Evolutionary conservation across 1,140 invertebrate species (phyloP).

Genomic region (Theocolax elegans): DNA sequence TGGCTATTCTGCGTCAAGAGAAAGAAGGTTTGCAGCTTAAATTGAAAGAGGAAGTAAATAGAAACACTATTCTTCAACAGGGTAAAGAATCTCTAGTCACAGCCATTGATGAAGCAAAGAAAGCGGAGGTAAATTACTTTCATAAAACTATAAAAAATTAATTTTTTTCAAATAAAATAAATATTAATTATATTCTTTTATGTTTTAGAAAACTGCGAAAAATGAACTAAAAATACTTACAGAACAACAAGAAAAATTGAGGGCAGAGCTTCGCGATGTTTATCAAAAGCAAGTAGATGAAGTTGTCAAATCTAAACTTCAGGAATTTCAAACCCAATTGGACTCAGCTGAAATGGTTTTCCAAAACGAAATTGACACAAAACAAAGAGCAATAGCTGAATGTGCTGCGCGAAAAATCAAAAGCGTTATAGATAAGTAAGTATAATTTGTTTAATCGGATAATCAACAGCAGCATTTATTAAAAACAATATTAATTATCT

Average conservation of each 20-base stretch:
- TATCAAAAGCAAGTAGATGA: slow-evolving; percentile 85
- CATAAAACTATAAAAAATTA: background rate
- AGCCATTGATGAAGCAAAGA: slow-evolving; percentile 64
- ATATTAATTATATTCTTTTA: slow-evolving; percentile 10
- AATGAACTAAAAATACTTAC: slow-evolving; percentile 69
- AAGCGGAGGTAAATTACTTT: slow-evolving; percentile 64
- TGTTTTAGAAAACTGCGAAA: slow-evolving; percentile 67
- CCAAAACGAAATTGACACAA: slow-evolving; percentile 73
- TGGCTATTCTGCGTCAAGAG: slow-evolving; percentile 67
- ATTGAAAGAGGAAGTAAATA: slow-evolving; percentile 68
- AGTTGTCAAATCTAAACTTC: slow-evolving; percentile 78
- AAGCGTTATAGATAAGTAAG: slow-evolving; percentile 78
- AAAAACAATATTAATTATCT: slow-evolving; percentile 47
- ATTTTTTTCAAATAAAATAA: slow-evolving; percentile 10
- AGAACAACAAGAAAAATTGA: slow-evolving; percentile 73
- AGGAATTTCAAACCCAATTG: slow-evolving; percentile 81
- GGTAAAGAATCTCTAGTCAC: slow-evolving; percentile 66
- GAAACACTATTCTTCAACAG: slow-evolving; percentile 65
- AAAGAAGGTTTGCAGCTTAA: slow-evolving; percentile 67
- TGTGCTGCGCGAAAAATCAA: slow-evolving; percentile 77
- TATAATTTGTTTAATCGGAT: slow-evolving; percentile 38
- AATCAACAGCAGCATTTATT: background rate
- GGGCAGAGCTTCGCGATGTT: slow-evolving; percentile 75
- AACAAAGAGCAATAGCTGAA: slow-evolving; percentile 75
- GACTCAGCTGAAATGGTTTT: slow-evolving; percentile 75